Evolutionary conservation across 2,797 vertebrate genomes (phyloP).

Genomic region (Phaenicophaeus curvirostris): DNA sequence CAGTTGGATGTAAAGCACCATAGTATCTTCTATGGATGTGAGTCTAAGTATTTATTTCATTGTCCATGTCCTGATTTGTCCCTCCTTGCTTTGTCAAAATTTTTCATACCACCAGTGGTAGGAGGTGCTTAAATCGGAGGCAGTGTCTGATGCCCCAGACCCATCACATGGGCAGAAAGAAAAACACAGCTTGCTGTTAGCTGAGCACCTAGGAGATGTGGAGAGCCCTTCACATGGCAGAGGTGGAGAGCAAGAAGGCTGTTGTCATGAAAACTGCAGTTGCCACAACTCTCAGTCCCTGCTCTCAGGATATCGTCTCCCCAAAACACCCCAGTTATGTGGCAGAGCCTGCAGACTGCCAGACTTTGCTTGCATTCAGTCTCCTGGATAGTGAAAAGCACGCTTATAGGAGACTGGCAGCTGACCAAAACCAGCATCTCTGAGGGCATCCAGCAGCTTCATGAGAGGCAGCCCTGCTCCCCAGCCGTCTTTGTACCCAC

Average conservation of each 20-base stretch:
- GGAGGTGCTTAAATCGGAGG: background rate
- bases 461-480: background rate
- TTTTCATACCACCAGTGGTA: background rate
- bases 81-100: background rate
- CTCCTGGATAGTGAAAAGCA: background rate
- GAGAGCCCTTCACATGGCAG: background rate
- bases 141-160: background rate
- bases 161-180: background rate
- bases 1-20: background rate
- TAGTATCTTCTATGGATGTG: background rate
- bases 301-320: background rate
- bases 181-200: background rate
- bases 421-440: background rate
- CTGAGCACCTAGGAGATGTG: rapidly evolving
- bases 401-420: background rate
- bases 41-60: background rate
- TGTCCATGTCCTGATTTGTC: background rate
- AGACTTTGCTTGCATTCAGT: background rate
- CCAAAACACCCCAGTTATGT: background rate
- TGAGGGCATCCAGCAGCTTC: background rate
- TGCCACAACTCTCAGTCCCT: background rate
- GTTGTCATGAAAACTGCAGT: background rate
- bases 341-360: background rate
- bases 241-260: background rate
- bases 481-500: background rate